phyloP scores from a whole-genome alignment of 2,888 invertebrate genomes.

The Carabus problematicus region DNA sequence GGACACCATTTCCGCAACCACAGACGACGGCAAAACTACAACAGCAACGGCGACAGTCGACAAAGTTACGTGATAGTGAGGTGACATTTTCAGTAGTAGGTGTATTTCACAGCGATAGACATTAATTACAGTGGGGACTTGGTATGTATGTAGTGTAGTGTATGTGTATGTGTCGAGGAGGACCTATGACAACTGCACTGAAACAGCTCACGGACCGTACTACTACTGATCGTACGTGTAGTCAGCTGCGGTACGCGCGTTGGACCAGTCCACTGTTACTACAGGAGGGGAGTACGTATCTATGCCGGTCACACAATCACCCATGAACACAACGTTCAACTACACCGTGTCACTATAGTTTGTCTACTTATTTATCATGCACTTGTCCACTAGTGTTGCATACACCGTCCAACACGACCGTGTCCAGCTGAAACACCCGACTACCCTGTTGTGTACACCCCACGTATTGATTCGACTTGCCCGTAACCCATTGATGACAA shows the following conservation, averaged over 20 bases:
- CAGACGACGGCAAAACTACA: too few relatives aligned
- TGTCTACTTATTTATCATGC: too few relatives aligned
- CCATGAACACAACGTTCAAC: too few relatives aligned
- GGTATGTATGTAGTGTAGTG: too few relatives aligned
- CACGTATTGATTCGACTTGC: conserved; percentile 58
- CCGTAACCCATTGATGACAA: conserved; percentile 76
- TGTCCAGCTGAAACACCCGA: too few relatives aligned
- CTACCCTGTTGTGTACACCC: conserved; percentile 14
- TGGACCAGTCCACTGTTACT: conserved; percentile 58
- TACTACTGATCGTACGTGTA: conserved; percentile 61
- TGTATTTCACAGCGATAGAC: too few relatives aligned
- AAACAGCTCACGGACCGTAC: conserved; percentile 51
- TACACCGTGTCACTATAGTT: too few relatives aligned
- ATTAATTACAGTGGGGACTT: too few relatives aligned
- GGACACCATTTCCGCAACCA: conserved; percentile 38
- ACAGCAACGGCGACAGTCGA: conserved; percentile 8
- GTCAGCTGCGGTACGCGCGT: conserved; percentile 63
- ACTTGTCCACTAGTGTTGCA: too few relatives aligned
- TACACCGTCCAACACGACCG: too few relatives aligned
- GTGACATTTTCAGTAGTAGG: conserved; percentile 32
- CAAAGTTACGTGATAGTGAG: not conserved
- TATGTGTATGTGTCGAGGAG: conserved; percentile 13
- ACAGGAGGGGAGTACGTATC: conserved; percentile 50
- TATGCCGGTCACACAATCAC: conserved; percentile 16
- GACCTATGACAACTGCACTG: conserved; percentile 25